Base-by-base conservation (phyloP, 2,797 vertebrate species). In the Tangara arthus region DNA sequence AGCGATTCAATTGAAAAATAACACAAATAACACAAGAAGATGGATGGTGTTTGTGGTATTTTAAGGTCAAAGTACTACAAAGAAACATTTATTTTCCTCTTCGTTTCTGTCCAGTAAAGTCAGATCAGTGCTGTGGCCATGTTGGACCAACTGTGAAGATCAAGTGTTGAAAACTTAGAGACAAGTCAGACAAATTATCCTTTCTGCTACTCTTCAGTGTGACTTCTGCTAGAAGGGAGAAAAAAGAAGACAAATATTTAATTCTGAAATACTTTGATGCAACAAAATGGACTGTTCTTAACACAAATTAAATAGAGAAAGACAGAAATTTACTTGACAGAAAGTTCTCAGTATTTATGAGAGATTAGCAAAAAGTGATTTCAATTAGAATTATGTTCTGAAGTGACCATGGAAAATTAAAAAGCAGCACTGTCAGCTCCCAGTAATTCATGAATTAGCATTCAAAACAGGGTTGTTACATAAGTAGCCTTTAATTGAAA, bases 1-100 rank as follows among this genome's bases (percentile, higher is more conserved):
- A 95, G 93, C 93, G 92, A 95, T 96, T 95, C 90, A 95, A 93
- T 92, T 94, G 94, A 94, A 93, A 96, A 95, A 90, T 76, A 96
- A 91, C 68, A 95, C 94, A 96, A 96, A 89, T 94, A 96, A 87
- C 91, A 89, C 53, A 64, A 32, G 92, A 93, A 93, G 96, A 96
- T 69, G 65, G 89, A 96, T 96, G 69, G 90, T 88, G 95, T 87
- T 92, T 83, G 79, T 47, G 50, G 88, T 81, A 85, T 93, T 95
- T 95, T 93, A 92, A 93, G 95, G 95, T 96, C 95, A 96, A 94
- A 91, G 91, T 77, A 89, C 82, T 73, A 89, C 0, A 2, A 94
- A 96, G 88, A 93, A 92, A 95, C 91, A 94, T 94, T 92, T 92
- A 57, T 96, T 96, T 94, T 96, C 83, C 75, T 92, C 80, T 83